Conservation (phyloP, 2,113 vertebrate species). For the Laterallus jamaicensis region DNA sequence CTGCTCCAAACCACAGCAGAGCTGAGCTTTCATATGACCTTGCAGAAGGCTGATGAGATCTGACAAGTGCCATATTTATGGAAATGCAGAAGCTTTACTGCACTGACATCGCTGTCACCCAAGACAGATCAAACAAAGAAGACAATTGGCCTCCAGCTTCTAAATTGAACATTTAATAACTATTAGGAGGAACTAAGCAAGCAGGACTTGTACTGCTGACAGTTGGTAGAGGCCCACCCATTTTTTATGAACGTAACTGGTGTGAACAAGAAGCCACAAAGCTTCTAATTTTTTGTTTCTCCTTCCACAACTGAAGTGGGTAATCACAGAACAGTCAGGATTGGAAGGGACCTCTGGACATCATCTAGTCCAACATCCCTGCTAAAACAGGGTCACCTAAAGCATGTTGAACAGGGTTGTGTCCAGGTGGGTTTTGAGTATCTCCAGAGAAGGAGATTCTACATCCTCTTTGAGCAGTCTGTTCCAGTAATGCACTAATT, state of each 20-base stretch:
- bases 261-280: constrained; percentile 10
- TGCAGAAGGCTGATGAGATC: constrained; percentile 15
- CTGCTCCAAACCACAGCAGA: background rate
- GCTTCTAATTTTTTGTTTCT: background rate
- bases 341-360: no score
- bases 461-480: no score
- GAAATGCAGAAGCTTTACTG: constrained; percentile 22
- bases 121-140: constrained; percentile 40
- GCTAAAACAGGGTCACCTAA: no score
- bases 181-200: constrained; percentile 5
- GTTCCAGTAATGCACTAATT: background rate
- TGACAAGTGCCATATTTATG: constrained; percentile 43
- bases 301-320: background rate
- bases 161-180: constrained; percentile 29
- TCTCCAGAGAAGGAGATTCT: no score
- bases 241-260: background rate
- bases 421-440: no score
- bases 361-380: no score
- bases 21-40: background rate
- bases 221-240: background rate
- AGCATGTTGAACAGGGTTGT: no score
- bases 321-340: no score
- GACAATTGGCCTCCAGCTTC: constrained; percentile 17
- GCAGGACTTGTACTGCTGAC: background rate
- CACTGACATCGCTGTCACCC: constrained; percentile 11